phyloP scores from a whole-genome alignment of 2,888 invertebrate genomes.

The Scrobipalpa atriplicella region DNA sequence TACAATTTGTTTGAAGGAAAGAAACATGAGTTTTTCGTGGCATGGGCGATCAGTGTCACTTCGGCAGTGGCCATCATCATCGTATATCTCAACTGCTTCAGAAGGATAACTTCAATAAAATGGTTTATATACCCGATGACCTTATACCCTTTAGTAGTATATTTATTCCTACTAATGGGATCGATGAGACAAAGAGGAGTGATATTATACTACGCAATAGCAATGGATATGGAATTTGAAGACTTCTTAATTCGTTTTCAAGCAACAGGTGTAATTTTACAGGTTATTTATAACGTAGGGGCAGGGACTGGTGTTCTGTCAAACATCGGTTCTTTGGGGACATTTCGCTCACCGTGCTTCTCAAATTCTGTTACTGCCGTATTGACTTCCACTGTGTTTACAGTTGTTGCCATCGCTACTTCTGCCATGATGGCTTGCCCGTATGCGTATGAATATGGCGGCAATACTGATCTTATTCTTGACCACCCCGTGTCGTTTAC shows the following conservation, averaged over 20 bases:
- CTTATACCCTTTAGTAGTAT: constrained; percentile 51
- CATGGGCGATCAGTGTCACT: constrained; percentile 64
- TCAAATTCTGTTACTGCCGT: constrained; percentile 59
- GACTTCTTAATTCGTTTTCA: not conserved
- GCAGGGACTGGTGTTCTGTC: constrained; percentile 62
- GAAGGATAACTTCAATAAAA: constrained; percentile 48
- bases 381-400: constrained; percentile 44
- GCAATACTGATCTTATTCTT: constrained; percentile 42
- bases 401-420: constrained; percentile 49
- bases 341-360: constrained; percentile 66
- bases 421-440: constrained; percentile 65
- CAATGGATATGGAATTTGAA: constrained; percentile 49
- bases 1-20: constrained; percentile 44
- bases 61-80: constrained; percentile 52
- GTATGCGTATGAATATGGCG: constrained; percentile 52
- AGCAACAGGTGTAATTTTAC: not conserved
- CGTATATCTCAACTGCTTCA: constrained; percentile 58
- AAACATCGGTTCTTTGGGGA: constrained; percentile 53
- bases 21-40: constrained; percentile 43
- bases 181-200: constrained; percentile 71
- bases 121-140: constrained; percentile 48
- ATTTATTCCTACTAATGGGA: constrained; percentile 55
- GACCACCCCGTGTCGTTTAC: constrained; percentile 46
- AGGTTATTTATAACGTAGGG: constrained; percentile 52
- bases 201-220: constrained; percentile 53